Conservation (phyloP, 2,888 invertebrate genomes). For the Bedellia somnulentella region DNA sequence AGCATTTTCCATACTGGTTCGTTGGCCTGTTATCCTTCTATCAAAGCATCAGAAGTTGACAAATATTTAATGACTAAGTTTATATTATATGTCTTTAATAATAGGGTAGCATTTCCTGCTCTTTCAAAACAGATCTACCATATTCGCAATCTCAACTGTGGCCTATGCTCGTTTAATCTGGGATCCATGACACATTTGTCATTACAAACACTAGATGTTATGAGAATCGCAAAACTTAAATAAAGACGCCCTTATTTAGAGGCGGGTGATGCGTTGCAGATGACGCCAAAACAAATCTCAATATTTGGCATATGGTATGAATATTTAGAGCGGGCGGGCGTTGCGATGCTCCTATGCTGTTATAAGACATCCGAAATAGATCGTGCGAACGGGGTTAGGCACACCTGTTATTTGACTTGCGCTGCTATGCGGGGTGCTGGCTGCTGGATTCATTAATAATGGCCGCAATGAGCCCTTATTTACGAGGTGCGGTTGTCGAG, state of each 20-base stretch:
- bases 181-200: too few relatives aligned
- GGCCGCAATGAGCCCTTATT: constrained; percentile 57
- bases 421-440: constrained; percentile 24
- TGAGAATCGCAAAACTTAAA: too few relatives aligned
- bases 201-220: too few relatives aligned
- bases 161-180: too few relatives aligned
- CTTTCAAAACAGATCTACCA: too few relatives aligned
- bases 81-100: too few relatives aligned
- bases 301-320: constrained; percentile 56
- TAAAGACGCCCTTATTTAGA: constrained; percentile 46
- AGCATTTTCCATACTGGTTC: too few relatives aligned
- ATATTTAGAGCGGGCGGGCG: constrained; percentile 54
- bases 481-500: constrained; percentile 45
- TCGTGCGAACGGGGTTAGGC: constrained; percentile 61
- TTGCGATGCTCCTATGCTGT: constrained; percentile 48
- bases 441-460: constrained; percentile 57
- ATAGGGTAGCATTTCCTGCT: too few relatives aligned
- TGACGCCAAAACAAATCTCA: constrained; percentile 57
- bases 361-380: constrained; percentile 61
- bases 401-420: constrained; percentile 59
- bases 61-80: too few relatives aligned
- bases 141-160: too few relatives aligned
- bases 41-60: too few relatives aligned
- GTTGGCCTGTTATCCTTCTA: too few relatives aligned
- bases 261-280: constrained; percentile 45